A percentile compares a stretch with the other conserved stretches of the same genome.
These are phyloP conservation scores for Daphoenositta chrysoptera DNA, from an alignment of 2,113 vertebrate species.

Conservation along the genomic window DNA sequence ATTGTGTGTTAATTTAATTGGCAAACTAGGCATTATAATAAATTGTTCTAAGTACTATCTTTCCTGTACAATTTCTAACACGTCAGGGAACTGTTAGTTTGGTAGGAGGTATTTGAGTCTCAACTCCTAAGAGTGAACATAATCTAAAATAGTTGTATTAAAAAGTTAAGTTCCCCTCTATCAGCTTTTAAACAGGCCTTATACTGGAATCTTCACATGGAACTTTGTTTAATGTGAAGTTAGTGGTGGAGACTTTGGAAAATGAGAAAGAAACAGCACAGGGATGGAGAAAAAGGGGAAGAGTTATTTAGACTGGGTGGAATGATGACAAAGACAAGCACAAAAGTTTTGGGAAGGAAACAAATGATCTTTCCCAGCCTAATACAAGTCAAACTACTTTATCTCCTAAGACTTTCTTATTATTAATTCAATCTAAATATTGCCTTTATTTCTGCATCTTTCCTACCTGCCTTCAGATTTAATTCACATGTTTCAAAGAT, in stretches of 20 bases:
- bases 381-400: not conserved
- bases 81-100: not conserved
- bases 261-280: not conserved
- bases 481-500: not conserved
- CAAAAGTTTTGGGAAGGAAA: not conserved
- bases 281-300: not conserved
- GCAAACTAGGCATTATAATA: not conserved
- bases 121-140: not conserved
- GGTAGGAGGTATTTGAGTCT: not conserved
- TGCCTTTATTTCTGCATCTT: not conserved
- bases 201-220: not conserved
- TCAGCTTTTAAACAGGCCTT: not conserved
- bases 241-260: not conserved
- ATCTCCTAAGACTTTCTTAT: not conserved
- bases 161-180: not conserved
- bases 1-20: not conserved
- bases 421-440: not conserved
- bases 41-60: not conserved
- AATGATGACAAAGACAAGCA: not conserved
- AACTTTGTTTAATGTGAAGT: not conserved
- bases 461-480: not conserved
- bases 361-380: not conserved
- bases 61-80: not conserved
- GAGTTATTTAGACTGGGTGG: not conserved
- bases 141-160: not conserved